phyloP scores from a whole-genome alignment of 2,888 invertebrate genomes.

The Leuctra nigra region DNA sequence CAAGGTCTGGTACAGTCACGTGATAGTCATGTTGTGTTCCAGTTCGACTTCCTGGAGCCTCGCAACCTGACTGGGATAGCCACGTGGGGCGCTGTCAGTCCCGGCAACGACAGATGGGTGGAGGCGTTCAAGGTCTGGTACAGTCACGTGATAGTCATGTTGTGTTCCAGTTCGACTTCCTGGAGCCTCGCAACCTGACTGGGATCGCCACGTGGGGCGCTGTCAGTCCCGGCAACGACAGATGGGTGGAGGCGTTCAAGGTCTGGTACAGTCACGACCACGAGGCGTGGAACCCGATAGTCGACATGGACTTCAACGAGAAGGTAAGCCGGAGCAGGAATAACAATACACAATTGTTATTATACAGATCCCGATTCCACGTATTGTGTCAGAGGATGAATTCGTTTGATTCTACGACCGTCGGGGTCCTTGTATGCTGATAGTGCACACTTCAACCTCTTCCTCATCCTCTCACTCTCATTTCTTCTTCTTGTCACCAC shows the following conservation, averaged over 20 bases:
- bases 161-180: constrained; percentile 60
- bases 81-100: constrained; percentile 50
- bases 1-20: constrained; percentile 65
- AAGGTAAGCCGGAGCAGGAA: constrained; percentile 38
- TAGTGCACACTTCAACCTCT: too few relatives aligned
- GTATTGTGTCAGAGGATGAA: too few relatives aligned
- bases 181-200: constrained; percentile 66
- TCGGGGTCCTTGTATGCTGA: too few relatives aligned
- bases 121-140: constrained; percentile 65
- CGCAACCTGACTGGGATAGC: constrained; percentile 71
- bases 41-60: constrained; percentile 71
- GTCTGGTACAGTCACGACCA: constrained; percentile 68
- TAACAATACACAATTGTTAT: too few relatives aligned
- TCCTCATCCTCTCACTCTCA: too few relatives aligned
- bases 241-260: constrained; percentile 70
- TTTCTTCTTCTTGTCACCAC: too few relatives aligned
- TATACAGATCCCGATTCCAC: too few relatives aligned
- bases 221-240: constrained; percentile 50
- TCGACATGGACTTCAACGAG: constrained; percentile 48
- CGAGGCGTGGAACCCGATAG: constrained; percentile 60
- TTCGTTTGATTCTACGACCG: too few relatives aligned
- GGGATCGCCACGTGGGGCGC: constrained; percentile 62
- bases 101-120: constrained; percentile 71
- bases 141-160: constrained; percentile 49
- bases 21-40: too few relatives aligned